Base-by-base conservation (phyloP, 2,888 invertebrate species). In the Gandaritis pyraliata region DNA sequence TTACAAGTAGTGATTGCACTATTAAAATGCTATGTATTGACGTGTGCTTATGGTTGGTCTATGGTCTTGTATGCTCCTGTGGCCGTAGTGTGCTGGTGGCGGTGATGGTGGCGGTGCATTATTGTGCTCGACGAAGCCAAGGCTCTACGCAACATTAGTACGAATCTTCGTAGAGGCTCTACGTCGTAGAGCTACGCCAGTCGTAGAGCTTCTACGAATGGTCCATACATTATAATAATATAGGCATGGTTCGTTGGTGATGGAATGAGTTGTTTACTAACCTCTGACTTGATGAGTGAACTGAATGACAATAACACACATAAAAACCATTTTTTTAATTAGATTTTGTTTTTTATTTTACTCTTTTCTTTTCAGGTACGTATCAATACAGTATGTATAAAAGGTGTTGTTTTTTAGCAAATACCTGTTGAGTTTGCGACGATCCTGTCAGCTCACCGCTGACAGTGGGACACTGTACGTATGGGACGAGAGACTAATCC, bases 361-460 rank as follows among this genome's bases (percentile, higher is more conserved):
- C 39, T 58, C 10, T 29, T 43, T 45, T 61, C 47, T 51, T 61
- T 61, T 18, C 61, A 56, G 61, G 61, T 61, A 61, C 56, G 61
- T 61, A 56, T 55, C 10, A 45, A 38, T 38, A 16, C 36, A 15
- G 39, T 16, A 23, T 15, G 18, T 53, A 33, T 33, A 39, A 23
- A 11, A 13, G 47, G 52, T 52, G 33, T 30, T 46, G 52, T 12
- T 13, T 10, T 41, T 10, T 45, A n/a, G 43, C 43, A 45, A 45
- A 18, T 45, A 29, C 2, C 8, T 13, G 46, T 54, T 54, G 46
- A 46, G 13, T 15, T 11, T 15, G 33, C 10, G 11, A 13, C 16
- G 16, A 11, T 13, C 33, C 30, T 4, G 15, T 41, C 13, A 13
- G 13, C 30, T 18, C 10, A 5, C 11, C 30, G 10, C 15, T 23